Evolutionary conservation across 2,797 vertebrate species (phyloP).

Genomic region (Acestrorhynchus altus): DNA sequence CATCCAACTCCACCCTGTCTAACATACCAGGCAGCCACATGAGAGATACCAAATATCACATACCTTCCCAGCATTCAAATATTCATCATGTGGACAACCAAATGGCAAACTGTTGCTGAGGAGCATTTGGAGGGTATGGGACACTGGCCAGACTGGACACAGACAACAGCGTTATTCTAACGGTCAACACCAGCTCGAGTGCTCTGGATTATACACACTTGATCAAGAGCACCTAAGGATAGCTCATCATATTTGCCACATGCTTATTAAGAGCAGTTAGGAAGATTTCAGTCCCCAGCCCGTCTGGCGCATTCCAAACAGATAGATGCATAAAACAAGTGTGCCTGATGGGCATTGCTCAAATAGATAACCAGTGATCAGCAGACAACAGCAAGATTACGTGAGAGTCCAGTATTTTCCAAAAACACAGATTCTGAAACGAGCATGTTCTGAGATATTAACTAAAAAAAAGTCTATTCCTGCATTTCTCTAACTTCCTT

Average conservation of each 20-base stretch:
- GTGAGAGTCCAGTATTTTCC: no score
- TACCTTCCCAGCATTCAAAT: conserved; percentile 16
- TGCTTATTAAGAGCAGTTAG: conserved; percentile 21
- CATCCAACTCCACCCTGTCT: conserved; percentile 46
- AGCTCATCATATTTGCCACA: conserved; percentile 39
- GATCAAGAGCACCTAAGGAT: conserved; percentile 3
- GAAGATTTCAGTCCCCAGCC: conserved; percentile 10
- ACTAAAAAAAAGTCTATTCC: no score
- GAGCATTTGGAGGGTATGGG: not conserved
- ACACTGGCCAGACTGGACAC: not conserved
- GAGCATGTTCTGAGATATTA: no score
- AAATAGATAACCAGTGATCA: conserved; percentile 20
- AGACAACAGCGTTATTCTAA: conserved; percentile 1
- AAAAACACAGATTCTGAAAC: no score
- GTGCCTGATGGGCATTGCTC: conserved; percentile 10
- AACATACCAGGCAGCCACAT: conserved; percentile 34
- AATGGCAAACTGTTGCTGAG: not conserved
- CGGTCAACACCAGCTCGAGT: conserved; percentile 27
- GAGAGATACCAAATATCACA: conserved; percentile 39
- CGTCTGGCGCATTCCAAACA: conserved; percentile 27
- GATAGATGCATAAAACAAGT: not conserved
- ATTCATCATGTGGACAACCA: conserved; percentile 2
- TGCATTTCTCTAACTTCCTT: no score
- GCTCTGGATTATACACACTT: conserved; percentile 20
- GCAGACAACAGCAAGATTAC: not conserved